Percentiles rank a stretch among this genome's conserved stretches.
phyloP scores from a whole-genome alignment of 2,113 vertebrate genomes.

The Neotoma lepida region DNA sequence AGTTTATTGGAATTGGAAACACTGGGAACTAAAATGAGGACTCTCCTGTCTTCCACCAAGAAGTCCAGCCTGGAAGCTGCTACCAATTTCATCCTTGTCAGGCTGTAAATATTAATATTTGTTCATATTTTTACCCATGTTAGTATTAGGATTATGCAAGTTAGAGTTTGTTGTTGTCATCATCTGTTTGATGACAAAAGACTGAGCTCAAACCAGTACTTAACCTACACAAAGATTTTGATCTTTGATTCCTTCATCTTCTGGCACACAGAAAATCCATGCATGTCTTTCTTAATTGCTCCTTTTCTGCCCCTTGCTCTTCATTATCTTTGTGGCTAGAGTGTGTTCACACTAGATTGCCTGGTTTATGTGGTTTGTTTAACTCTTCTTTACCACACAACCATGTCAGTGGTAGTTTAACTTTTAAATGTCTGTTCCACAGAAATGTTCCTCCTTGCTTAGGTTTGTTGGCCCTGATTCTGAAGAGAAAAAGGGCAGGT shows the following conservation, averaged over 20 bases:
- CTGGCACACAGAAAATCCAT: neutral
- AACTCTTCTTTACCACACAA: constrained; percentile 45
- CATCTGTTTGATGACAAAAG: neutral
- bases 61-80: neutral
- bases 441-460: constrained; percentile 34
- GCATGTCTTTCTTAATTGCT: neutral
- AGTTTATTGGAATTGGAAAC: constrained; percentile 46
- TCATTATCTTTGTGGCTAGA: constrained; percentile 5
- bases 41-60: constrained; percentile 4
- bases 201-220: neutral
- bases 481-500: neutral
- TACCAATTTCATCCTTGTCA: constrained; percentile 30
- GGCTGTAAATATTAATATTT: constrained; percentile 30
- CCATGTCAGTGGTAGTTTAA: constrained; percentile 34
- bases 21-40: neutral
- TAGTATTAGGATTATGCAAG: neutral
- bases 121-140: neutral
- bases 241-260: constrained; percentile 7
- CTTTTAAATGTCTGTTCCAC: constrained; percentile 40
- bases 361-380: constrained; percentile 57
- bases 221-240: neutral
- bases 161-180: neutral
- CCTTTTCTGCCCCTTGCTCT: neutral
- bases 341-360: constrained; percentile 55
- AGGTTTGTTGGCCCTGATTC: neutral